These are phyloP conservation scores for Tachuris rubrigastra DNA, from an alignment of 2,113 vertebrate genomes.

Conservation along the genomic window DNA sequence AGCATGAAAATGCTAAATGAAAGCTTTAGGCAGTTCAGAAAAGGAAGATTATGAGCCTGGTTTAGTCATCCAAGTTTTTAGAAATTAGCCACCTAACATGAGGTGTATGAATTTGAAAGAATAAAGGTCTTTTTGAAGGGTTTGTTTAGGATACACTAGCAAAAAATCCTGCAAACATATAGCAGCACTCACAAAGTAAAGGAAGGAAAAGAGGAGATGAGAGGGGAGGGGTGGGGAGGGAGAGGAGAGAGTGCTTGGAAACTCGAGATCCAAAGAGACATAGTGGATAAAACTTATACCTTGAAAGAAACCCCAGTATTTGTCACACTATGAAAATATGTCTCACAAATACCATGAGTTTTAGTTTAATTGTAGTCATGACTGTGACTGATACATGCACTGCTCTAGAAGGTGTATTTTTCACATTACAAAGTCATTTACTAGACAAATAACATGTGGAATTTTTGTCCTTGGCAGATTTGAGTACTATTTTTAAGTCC, in stretches of 20 bases:
- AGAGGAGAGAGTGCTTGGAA: neutral
- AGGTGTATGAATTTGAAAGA: neutral
- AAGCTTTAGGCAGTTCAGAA: neutral
- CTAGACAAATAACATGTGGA: neutral
- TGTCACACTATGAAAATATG: neutral
- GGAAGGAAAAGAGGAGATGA: neutral
- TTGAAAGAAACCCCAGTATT: neutral
- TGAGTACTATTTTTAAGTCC: neutral
- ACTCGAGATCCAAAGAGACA: neutral
- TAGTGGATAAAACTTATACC: neutral
- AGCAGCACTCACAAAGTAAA: neutral
- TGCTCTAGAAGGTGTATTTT: neutral
- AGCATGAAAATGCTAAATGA: neutral
- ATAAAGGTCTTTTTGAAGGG: neutral
- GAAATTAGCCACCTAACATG: neutral
- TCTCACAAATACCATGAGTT: neutral
- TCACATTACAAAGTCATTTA: neutral
- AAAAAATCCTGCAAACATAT: neutral
- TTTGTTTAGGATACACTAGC: neutral
- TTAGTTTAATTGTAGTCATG: neutral
- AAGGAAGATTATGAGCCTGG: neutral
- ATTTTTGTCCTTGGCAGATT: constrained; percentile 5
- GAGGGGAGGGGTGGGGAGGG: neutral
- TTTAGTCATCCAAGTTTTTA: neutral
- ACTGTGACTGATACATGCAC: neutral